Base-by-base conservation (phyloP, 2,113 vertebrate species). In the Pelmatolapia mariae region DNA sequence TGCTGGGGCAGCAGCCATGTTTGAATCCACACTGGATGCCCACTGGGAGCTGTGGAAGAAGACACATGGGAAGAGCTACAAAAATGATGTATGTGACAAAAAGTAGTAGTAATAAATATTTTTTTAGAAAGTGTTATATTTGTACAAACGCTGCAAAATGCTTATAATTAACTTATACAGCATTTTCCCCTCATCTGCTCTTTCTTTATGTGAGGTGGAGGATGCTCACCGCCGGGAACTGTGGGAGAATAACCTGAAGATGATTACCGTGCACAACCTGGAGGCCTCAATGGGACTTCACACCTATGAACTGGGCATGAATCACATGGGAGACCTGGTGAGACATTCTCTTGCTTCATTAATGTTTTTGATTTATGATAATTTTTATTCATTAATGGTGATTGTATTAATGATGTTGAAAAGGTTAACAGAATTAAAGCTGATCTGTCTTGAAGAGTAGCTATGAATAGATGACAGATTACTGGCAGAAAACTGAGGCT, bases 271-370 rank as follows among this genome's bases (percentile, higher is more conserved):
- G 8, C 98, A 99, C 81, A 99, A 99, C 80, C 96, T 99, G 89
- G 98, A 99, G 91, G 92, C 95, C 18, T 97, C 98, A 0, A 95
- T 99, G 97, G 98, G 98, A n/a, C n/a, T n/a, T n/a, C n/a, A n/a
- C n/a, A n/a, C n/a, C n/a, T 98, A 97, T 53, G 92, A 97, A 0
- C 92, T 99, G 57, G 92, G 89, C 36, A 98, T 99, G 98, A 99
- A 99, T 96, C 95, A 97, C 94, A 91, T 98, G 91, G 98, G 91
- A 54, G 98, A 99, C 93, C 89, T 98, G 96, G 96, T 97, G 87
- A 92, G 94, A 31, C 8, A 6, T 50, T 29, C 43, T 33, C 0
- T 18, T 15, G 24, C 6, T n/a, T 68, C 2, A 4, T 33, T 18
- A 8, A 7, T 36, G 29, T 11, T 29, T 79, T 81, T 4, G 11